Evolutionary conservation across 2,113 vertebrate genomes (phyloP), one percentile per base, ranked within the genome.

Genomic region (Epinephelus fuscoguttatus): DNA sequence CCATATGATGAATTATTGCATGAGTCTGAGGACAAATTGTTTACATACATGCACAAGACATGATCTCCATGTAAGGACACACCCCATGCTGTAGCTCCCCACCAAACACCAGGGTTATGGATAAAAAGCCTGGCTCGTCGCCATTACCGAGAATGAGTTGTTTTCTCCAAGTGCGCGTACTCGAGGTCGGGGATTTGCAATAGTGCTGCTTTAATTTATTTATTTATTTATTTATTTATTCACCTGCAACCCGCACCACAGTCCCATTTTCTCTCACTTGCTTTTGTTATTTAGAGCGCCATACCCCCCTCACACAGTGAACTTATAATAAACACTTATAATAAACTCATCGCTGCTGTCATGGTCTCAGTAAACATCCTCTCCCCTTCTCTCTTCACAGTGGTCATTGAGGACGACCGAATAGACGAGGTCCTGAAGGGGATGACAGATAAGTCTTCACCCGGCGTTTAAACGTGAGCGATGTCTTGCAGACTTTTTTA

Each of bases 351-450:
- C 53, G 56, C 15, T 68, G 25, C 47, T 56, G 50, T 45, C 27
- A 6, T 37, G 40, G 40, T 76, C 23, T 81, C 45, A 73, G 27
- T 83, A 71, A 88, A 75, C 64, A 62, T 40, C 8, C 7, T 52
- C 27, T 14, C 13, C 18, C 53, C n/a, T 55, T 14, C 37, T 14
- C 37, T 74, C 42, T 67, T 83, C 53, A 78, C 97, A 99, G 98
- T 99, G 96, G 98, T 99, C 91, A 99, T 99, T 95, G 98, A 99
- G 94, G 97, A 99, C 93, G 98, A 99, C 96, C 96, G 98, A 95
- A 98, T 99, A 97, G 97, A 99, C 94, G 98, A 99, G 93, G 98
- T 99, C 89, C 95, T 99, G 96, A 98, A 99, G 95, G 98, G 97
- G 92, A 98, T 98, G 97, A 96, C 96, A 83, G 98, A 99, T 95